Evolutionary conservation across 2,888 invertebrate species (phyloP).

Genomic region (Hirtodrosophila duncani): DNA sequence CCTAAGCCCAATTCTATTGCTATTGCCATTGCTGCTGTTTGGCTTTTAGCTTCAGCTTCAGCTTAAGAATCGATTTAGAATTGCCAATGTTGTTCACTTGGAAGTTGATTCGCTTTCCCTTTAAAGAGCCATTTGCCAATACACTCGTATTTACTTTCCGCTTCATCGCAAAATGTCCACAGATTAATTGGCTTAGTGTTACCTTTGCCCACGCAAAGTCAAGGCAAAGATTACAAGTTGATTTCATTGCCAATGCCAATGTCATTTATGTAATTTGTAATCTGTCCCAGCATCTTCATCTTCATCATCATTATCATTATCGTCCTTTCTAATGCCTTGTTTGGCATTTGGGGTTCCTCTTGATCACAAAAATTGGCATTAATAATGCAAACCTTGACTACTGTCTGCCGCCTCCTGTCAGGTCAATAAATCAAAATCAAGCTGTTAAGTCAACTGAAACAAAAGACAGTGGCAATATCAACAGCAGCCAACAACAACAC

Average conservation of each 20-base stretch:
- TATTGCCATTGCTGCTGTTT: slow-evolving; percentile 21
- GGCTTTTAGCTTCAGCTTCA: background rate
- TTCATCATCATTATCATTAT: slow-evolving; percentile 17
- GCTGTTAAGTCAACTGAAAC: slow-evolving; percentile 50
- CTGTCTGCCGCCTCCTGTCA: slow-evolving; percentile 32
- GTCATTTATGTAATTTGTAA: too few species aligned
- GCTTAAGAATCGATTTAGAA: slow-evolving; percentile 32
- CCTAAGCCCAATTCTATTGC: slow-evolving; percentile 18
- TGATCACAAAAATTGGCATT: slow-evolving; percentile 45
- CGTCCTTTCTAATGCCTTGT: slow-evolving; percentile 21
- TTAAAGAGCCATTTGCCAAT: too few species aligned
- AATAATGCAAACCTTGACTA: slow-evolving; percentile 45
- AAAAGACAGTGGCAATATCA: slow-evolving; percentile 18
- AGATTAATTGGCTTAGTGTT: slow-evolving; percentile 3
- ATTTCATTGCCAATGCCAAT: too few species aligned
- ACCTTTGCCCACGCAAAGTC: too few species aligned
- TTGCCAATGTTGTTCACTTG: slow-evolving; percentile 27
- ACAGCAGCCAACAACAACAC: slow-evolving; percentile 3
- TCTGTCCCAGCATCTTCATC: slow-evolving; percentile 8
- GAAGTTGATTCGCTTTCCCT: too few species aligned
- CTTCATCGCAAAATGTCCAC: background rate
- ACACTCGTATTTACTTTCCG: background rate
- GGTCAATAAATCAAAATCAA: slow-evolving; percentile 66
- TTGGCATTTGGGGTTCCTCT: too few species aligned
- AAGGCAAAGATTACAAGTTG: too few species aligned